Evolutionary conservation across 2,113 vertebrate genomes (phyloP).

Genomic region (Nanorana parkeri): DNA sequence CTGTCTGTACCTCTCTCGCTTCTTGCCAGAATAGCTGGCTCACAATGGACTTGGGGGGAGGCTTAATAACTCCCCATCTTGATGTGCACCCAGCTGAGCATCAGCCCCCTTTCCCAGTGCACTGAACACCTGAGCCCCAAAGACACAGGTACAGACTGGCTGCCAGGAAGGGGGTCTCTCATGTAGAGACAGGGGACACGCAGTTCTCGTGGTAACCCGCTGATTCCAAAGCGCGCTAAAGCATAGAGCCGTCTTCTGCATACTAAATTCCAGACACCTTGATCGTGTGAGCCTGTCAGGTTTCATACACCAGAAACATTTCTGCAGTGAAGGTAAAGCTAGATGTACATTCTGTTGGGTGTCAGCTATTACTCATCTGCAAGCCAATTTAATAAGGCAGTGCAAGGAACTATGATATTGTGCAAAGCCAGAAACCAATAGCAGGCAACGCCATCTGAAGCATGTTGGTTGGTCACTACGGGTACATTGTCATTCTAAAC

Average conservation of each 20-base stretch:
- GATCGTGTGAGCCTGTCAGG: background rate
- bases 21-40: conserved; percentile 25
- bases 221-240: background rate
- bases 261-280: conserved; percentile 17
- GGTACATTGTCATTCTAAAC: no score
- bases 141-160: conserved; percentile 12
- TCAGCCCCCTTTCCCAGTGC: conserved; percentile 14
- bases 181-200: background rate
- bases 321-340: background rate
- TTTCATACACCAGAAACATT: background rate
- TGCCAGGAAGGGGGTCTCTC: background rate
- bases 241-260: conserved; percentile 19
- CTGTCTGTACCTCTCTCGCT: conserved; percentile 30
- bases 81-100: conserved; percentile 36
- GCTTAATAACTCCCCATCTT: conserved; percentile 35
- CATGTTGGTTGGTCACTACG: no score
- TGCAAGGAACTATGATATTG: no score
- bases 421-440: no score
- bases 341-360: background rate
- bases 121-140: conserved; percentile 42
- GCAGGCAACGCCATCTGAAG: no score
- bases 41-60: conserved; percentile 10
- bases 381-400: no score
- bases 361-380: no score
- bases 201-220: conserved; percentile 4